Conservation (phyloP, 2,888 invertebrate species). For the Amblyteles armatorius region DNA sequence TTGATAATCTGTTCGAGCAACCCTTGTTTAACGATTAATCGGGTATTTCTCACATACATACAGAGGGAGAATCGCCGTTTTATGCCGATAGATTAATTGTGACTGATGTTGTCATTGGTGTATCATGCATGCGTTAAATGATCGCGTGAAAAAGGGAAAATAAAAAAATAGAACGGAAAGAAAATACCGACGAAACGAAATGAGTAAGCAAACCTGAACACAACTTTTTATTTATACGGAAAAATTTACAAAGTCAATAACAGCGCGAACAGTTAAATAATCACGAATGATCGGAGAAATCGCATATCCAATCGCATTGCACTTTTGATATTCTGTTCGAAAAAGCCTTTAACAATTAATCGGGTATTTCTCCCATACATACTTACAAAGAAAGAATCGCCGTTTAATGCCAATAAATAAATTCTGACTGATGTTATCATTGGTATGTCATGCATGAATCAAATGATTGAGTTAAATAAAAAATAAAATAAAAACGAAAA, state of each 20-base stretch:
- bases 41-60: constrained; percentile 27
- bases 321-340: constrained; percentile 38
- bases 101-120: constrained; percentile 27
- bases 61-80: constrained; percentile 24
- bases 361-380: constrained; percentile 25
- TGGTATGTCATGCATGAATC: constrained; percentile 1
- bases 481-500: constrained; percentile 15
- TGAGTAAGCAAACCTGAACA: constrained; percentile 22
- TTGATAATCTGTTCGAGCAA: constrained; percentile 29
- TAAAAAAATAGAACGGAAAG: constrained; percentile 4
- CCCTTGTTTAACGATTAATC: constrained; percentile 3
- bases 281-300: constrained; percentile 38
- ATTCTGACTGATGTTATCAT: constrained; percentile 43
- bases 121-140: background rate
- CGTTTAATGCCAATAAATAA: constrained; percentile 57
- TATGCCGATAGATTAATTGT: constrained; percentile 60
- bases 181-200: constrained; percentile 23
- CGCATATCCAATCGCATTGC: constrained; percentile 40
- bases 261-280: constrained; percentile 47
- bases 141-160: constrained; percentile 17
- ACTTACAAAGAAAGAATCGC: constrained; percentile 20
- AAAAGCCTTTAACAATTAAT: constrained; percentile 7
- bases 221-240: constrained; percentile 57
- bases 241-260: constrained; percentile 58
- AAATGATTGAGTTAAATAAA: constrained; percentile 12